Base-by-base conservation (phyloP, 2,888 invertebrate species). In the Electrophaes corylata region DNA sequence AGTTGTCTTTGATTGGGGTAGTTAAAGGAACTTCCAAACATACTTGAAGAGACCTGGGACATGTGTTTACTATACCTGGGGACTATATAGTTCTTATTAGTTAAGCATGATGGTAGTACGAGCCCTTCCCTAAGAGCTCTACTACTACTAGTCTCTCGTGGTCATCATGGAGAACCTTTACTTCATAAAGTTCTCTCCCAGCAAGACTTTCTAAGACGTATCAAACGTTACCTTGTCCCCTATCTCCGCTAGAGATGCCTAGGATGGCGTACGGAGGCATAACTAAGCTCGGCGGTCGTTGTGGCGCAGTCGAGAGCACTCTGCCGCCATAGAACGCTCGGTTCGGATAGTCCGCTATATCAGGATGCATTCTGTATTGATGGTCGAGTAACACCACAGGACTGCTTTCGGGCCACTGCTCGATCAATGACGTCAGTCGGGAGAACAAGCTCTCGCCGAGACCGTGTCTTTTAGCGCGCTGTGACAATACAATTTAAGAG, bases 311-410 rank as follows among this genome's bases (percentile, higher is more conserved):
- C 51, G 80, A 88, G 41, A 66, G 72, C 46, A 96, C 83, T 62
- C 77, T 83, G 5, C 92, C 92, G 41, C 84, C 87, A 78, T 97
- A 97, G 83, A 96, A 96, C 43, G 92, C 93, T 33, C 90, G 82
- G 82, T 96, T 97, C 0, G 98, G 97, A 92, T 96, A 98, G 54
- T 89, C 85, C 1, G 95, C 95, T 66, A 98, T 97, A 52, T 95
- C 94, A 0, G 93, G 92, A 67, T 96, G 95, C 98, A 98, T 98
- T 63, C 98, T 93, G 83, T 97, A 98, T 81, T 98, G 98, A 1
- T 86, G 91, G 64, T 92, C 88, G 26, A 97, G 86, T 67, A 93
- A 83, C 62, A 93, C 85, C 6, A 94, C 88, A 0, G 93, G 93
- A 66, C 74, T 81, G 33, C 66, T 76, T 5, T 47, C 37, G 5